Base-by-base conservation (phyloP, 1,140 invertebrate species). In the Leptopilina clavipes region DNA sequence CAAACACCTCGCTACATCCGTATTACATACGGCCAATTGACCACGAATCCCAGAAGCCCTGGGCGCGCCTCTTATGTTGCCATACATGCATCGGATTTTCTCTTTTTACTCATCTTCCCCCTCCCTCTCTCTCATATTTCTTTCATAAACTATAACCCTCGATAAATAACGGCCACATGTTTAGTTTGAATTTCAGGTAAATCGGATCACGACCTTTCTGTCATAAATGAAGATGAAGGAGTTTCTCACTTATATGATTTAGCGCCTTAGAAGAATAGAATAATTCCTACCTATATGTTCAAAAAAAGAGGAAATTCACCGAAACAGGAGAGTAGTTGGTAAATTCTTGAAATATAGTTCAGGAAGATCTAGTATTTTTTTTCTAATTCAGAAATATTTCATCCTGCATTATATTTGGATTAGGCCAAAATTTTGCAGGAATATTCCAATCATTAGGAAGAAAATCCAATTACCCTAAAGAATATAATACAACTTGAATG, bases 1-100 rank as follows among this genome's bases (percentile, higher is more conserved):
- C 80, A 73, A 79, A 83, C 82, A 80, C 79, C 82, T 86, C 80
- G 80, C 11, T 85, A 86, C 84, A 86, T 87, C 83, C 82, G 84
- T 77, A 90, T 90, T 90, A 90, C 77, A 71, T 77, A 87, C 88
- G 86, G 86, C 87, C 89, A 90, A 90, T 90, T 90, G 89, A 90
- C 87, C 88, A 87, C 84, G 85, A 88, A 89, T 89, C 81, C 85
- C 85, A 76, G 80, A 81, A 83, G 84, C 79, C 76, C 78, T 65
- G 65, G 78, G 82, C 86, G 86, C 83, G 88, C 88, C 89, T 89
- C 84, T 87, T 79, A 73, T 88, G 85, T 86, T 87, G 84, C 82
- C 82, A 86, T 80, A 86, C 84, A 83, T 76, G 81, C 77, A 79
- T 31, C 3, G 73, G 59, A 80, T 81, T 81, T 76, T 70, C n/a